phyloP scores from a whole-genome alignment of 2,113 vertebrate species.

The Coptodon rendalli region DNA sequence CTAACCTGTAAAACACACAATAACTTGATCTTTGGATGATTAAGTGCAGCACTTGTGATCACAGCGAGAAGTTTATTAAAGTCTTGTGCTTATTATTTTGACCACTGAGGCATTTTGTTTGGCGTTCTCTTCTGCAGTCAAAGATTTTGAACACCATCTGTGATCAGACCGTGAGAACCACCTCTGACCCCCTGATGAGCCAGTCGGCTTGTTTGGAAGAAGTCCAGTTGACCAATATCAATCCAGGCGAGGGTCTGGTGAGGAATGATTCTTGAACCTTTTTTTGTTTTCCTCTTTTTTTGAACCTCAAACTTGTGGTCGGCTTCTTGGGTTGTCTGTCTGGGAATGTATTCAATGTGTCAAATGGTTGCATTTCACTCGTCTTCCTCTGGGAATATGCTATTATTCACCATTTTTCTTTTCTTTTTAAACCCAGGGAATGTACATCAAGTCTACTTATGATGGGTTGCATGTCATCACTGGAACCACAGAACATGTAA shows the following conservation, averaged over 20 bases:
- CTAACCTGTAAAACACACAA: not conserved
- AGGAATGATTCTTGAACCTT: constrained; percentile 44
- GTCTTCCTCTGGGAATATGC: not conserved
- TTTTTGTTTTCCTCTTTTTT: not conserved
- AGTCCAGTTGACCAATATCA: constrained; percentile 85
- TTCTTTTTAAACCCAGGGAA: constrained; percentile 75
- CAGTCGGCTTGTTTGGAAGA: constrained; percentile 90
- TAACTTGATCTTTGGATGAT: not conserved
- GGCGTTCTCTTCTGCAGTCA: constrained; percentile 69
- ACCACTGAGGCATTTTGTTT: not conserved
- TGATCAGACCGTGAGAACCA: constrained; percentile 86
- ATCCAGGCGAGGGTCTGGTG: constrained; percentile 92
- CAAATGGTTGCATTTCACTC: not conserved
- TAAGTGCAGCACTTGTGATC: not conserved
- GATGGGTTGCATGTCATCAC: constrained; percentile 96
- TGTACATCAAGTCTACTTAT: constrained; percentile 99
- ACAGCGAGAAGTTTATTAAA: not conserved
- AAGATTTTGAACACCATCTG: constrained; percentile 92
- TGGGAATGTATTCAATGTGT: not conserved
- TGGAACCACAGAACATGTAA: constrained; percentile 96
- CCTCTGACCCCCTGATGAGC: constrained; percentile 88
- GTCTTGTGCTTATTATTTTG: not conserved
- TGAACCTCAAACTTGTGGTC: not conserved
- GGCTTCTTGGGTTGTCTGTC: not conserved
- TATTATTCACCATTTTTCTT: not conserved